phyloP scores from a whole-genome alignment of 2,113 vertebrate species.

The Bucco capensis region DNA sequence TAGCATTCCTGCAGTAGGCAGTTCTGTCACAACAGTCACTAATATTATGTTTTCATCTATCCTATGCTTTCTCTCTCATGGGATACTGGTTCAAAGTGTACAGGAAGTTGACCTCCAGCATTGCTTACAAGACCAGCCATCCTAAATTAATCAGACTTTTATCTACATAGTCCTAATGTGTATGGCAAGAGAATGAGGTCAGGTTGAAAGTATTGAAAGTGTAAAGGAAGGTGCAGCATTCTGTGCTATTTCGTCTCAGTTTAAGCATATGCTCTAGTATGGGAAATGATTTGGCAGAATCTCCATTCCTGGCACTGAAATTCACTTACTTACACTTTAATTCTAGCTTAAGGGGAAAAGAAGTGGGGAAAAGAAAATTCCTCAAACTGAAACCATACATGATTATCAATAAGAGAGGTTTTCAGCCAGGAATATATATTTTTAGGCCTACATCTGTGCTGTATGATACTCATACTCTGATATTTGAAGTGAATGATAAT shows the following conservation, averaged over 20 bases:
- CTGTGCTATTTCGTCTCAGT: background rate
- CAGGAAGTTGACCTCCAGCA: background rate
- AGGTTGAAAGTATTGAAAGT: background rate
- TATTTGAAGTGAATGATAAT: conserved; percentile 6
- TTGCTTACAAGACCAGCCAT: background rate
- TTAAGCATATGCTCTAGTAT: background rate
- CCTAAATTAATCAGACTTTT: background rate
- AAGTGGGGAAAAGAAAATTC: background rate
- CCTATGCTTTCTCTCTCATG: background rate
- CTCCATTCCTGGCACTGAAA: background rate
- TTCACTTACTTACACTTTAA: background rate
- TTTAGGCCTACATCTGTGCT: conserved; percentile 32
- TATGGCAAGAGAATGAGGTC: background rate
- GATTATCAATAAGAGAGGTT: background rate
- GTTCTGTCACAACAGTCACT: background rate
- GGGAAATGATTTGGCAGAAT: background rate
- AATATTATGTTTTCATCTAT: background rate
- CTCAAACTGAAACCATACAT: background rate
- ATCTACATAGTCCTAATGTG: background rate
- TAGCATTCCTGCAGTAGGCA: background rate
- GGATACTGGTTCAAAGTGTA: background rate
- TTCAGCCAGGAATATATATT: conserved; percentile 31
- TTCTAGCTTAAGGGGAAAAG: background rate
- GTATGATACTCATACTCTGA: background rate
- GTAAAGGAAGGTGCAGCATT: background rate